Evolutionary conservation across 2,888 invertebrate species (phyloP), one percentile per base, ranked within the genome.

Genomic region (Pandemis heparana): DNA sequence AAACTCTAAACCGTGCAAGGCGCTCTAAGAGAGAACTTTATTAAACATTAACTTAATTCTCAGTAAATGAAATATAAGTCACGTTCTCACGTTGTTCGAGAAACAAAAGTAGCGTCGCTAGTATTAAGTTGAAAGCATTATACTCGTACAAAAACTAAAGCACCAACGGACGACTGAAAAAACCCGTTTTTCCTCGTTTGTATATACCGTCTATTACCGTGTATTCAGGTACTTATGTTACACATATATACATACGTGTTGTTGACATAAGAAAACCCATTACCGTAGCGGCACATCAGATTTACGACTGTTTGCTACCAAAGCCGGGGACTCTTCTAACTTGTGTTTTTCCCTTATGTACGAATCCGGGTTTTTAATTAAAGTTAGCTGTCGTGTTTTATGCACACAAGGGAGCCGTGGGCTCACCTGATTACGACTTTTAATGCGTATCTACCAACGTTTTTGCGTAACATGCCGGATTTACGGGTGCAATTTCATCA

Each of bases 261-360:
- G 89, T 89, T 88, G 88, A 89, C 87, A 87, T 80, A 85, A 88
- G 88, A 85, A 87, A 89, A 87, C 85, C 87, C 87, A 88, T 89
- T 89, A 89, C 84, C 78, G 82, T 77, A 83, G 84, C 84, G 83
- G 81, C 81, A 83, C 84, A 81, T 85, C 84, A 87, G 87, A 87
- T 89, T 89, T 87, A 89, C 87, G 87, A 84, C 85, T 89, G 87
- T 89, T 89, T 88, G 83, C 85, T 81, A 78, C 82, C 77, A 53
- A 66, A 56, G 51, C 69, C 5, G n/a, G 75, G 67, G 70, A 70
- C 68, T 70, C 67, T 69, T 62, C 75, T 79, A 82, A 83, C 80
- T 80, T 81, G 80, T 85, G 83, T 84, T 85, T 85, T 85, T 83
- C 83, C 80, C 82, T 80, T 82, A 83, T 76, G 79, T 79, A 79